Evolutionary conservation across 2,888 invertebrate species (phyloP), one percentile per base, ranked within the genome.

Genomic region (Caenorhabditis sp.): DNA sequence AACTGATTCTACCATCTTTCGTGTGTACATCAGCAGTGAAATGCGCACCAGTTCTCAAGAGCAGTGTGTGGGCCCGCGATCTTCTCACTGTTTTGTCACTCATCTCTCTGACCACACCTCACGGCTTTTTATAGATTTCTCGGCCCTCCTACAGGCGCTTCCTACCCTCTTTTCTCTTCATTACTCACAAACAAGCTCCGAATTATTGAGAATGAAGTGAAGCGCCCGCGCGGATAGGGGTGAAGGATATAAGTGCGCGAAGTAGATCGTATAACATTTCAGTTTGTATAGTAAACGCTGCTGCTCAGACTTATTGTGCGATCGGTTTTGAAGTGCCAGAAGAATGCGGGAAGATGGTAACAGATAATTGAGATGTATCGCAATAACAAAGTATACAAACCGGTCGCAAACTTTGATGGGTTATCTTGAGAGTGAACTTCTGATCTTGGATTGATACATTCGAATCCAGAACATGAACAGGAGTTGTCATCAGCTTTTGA

Each of bases 141-240:
- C 59, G 12, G 12, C 72, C 64, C 73, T 51, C 73, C 80, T 73
- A 58, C 79, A 72, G 26, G 64, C 64, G 49, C 24, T 10, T 10
- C 4, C 10, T n/a, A n/a, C n/a, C n/a, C n/a, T n/a, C 24, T 10
- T 5, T 49, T 54, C 81, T 81, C 81, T 81, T 75, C 81, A 81
- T 81, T 81, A 81, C 81, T 70, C 75, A 81, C 81, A 81, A 81
- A 81, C 81, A 81, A 74, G 68, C 74, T 69, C 73, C 59, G 80
- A 80, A 80, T 72, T 74, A 80, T 80, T 51, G 70, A 68, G 76
- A 14, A 16, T n/a, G n/a, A 66, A 51, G 64, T 44, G 58, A 47
- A n/a, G 49, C 26, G 56, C 19, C 49, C 38, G 38, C 38, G 38
- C 10, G 31, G 31, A 31, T 41, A 22, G 47, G 28, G 66, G 28